phyloP scores from a whole-genome alignment of 1,140 invertebrate genomes.

The Campoletis sonorensis region DNA sequence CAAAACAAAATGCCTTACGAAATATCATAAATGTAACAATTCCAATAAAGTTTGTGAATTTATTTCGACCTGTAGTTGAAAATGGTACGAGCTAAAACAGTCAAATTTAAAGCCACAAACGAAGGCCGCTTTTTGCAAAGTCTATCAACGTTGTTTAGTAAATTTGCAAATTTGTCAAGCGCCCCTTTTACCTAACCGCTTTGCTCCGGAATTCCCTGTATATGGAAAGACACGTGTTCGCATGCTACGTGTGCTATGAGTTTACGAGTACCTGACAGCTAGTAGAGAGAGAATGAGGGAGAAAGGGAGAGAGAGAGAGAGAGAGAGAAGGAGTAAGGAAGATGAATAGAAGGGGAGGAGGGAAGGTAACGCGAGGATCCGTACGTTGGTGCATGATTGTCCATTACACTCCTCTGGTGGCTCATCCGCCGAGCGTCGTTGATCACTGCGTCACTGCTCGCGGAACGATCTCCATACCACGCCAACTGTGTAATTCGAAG shows the following conservation, averaged over 20 bases:
- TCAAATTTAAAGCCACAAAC: too few species aligned
- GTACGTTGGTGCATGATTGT: constrained; percentile 18
- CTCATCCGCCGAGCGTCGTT: constrained; percentile 20
- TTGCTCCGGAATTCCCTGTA: background rate
- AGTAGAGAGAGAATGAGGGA: background rate
- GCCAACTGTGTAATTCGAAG: constrained; percentile 40
- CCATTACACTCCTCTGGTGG: constrained; percentile 34
- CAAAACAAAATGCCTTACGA: too few species aligned
- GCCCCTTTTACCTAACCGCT: too few species aligned
- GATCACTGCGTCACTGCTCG: constrained; percentile 38
- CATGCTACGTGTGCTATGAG: background rate
- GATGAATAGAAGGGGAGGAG: background rate
- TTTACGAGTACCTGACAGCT: background rate
- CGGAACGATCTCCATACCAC: constrained; percentile 36
- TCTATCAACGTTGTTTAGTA: too few species aligned
- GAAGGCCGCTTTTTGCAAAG: too few species aligned
- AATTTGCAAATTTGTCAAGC: too few species aligned
- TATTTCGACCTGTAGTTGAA: too few species aligned
- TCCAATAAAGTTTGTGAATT: too few species aligned
- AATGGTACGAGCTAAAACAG: too few species aligned
- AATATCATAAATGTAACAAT: too few species aligned
- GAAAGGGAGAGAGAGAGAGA: background rate
- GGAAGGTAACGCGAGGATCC: constrained; percentile 1
- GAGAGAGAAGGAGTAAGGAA: background rate
- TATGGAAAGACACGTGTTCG: background rate